A percentile compares a stretch with the other conserved stretches of the same genome.
Evolutionary conservation across 2,888 invertebrate species (phyloP).

Genomic region (Drosophila anomalata): DNA sequence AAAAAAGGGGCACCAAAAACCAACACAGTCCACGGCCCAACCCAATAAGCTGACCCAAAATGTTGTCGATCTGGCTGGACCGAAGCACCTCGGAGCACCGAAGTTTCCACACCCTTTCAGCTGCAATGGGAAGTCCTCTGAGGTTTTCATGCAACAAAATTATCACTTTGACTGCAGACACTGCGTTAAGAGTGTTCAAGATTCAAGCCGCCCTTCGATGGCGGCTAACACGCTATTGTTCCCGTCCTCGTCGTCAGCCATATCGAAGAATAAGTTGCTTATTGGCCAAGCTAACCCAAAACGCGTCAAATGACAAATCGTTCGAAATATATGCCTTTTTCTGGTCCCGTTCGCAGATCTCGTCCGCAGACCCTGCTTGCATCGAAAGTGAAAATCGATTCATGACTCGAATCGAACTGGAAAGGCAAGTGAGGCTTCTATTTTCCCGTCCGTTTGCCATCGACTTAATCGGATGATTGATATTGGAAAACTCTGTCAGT

Average conservation of each 20-base stretch:
- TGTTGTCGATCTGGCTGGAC: slow-evolving; percentile 38
- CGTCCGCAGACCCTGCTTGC: background rate
- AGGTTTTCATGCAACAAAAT: background rate
- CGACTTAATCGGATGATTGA: slow-evolving; percentile 57
- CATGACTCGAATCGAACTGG: background rate
- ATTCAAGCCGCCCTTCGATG: too few species aligned
- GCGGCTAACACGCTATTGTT: too few species aligned
- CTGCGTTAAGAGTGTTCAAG: too few species aligned
- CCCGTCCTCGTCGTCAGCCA: background rate
- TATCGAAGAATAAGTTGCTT: slow-evolving; percentile 53
- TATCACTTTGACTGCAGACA: too few species aligned
- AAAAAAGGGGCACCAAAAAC: slow-evolving; percentile 17
- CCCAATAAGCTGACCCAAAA: slow-evolving; percentile 48
- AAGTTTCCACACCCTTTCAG: background rate
- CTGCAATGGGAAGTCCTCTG: background rate
- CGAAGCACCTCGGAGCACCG: slow-evolving; percentile 1
- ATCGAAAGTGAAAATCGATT: slow-evolving; percentile 3
- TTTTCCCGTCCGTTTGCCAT: slow-evolving; percentile 3
- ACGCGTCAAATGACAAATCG: slow-evolving; percentile 80
- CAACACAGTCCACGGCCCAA: slow-evolving; percentile 35
- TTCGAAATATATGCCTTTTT: slow-evolving; percentile 67
- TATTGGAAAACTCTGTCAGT: slow-evolving; percentile 25
- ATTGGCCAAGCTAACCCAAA: slow-evolving; percentile 64
- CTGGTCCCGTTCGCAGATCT: slow-evolving; percentile 8
- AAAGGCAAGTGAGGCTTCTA: slow-evolving; percentile 22